Conservation (phyloP, 2,797 vertebrate genomes). For the Numenius phaeopus region DNA sequence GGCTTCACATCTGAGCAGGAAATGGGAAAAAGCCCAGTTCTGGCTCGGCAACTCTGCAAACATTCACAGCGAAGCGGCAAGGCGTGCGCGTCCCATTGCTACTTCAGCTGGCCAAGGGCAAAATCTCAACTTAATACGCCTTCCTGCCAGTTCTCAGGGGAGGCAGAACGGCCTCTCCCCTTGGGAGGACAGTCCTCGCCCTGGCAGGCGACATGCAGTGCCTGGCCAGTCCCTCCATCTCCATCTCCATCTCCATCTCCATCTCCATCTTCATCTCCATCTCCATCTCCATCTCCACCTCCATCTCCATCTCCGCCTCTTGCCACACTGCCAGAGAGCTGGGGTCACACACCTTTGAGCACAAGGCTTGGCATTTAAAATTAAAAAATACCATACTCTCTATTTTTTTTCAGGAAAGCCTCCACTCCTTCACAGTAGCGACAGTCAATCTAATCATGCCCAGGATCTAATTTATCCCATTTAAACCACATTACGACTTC, state of each 20-base stretch:
- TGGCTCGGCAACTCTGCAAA: neutral
- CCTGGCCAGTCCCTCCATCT: neutral
- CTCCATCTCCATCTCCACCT: neutral
- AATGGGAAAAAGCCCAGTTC: neutral
- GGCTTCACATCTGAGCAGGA: neutral
- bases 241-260: no score
- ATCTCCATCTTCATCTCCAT: no score
- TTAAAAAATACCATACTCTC: neutral
- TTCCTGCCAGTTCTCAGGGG: neutral
- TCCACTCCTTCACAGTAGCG: neutral
- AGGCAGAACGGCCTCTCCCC: neutral
- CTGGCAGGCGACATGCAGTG: neutral
- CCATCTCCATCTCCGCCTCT: neutral
- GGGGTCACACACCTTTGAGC: neutral
- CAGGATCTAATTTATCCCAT: neutral
- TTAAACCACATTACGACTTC: neutral
- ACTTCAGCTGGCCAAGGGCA: neutral
- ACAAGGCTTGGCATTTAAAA: neutral
- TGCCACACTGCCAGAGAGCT: neutral
- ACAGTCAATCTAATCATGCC: neutral
- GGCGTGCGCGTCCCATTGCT: accelerated
- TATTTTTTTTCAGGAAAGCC: neutral
- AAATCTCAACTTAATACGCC: neutral
- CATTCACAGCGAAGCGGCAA: neutral
- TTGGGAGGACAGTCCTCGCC: no score